phyloP scores from a whole-genome alignment of 1,140 invertebrate genomes.

The Temnothorax curvispinosus region DNA sequence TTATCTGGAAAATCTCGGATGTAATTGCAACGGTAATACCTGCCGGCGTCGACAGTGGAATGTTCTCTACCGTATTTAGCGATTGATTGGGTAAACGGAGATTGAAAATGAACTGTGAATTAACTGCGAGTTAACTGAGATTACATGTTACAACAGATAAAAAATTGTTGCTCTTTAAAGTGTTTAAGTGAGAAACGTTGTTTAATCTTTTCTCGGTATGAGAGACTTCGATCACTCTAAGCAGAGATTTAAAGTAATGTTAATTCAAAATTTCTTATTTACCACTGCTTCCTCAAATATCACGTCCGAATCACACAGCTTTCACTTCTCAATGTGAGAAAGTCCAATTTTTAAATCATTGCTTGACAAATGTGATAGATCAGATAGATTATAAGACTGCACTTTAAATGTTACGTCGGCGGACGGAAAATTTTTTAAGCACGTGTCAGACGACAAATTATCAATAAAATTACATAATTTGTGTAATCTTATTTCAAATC shows the following conservation, averaged over 20 bases:
- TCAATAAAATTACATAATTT: no score
- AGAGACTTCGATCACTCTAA: background rate
- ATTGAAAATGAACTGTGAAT: constrained; percentile 34
- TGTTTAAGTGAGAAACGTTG: background rate
- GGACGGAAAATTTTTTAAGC: background rate
- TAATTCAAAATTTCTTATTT: background rate
- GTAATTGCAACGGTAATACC: constrained; percentile 54
- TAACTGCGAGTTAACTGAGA: constrained; percentile 20
- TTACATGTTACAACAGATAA: constrained; percentile 1
- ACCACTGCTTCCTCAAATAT: background rate
- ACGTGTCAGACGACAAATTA: no score
- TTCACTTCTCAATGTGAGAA: background rate
- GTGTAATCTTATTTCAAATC: no score
- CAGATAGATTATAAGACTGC: no score
- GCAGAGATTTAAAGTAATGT: background rate
- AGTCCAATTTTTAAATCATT: background rate
- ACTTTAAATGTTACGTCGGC: background rate
- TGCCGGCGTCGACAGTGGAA: constrained; percentile 27
- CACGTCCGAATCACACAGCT: background rate
- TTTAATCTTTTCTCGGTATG: background rate
- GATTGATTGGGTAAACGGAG: constrained; percentile 23
- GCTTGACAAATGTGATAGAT: background rate
- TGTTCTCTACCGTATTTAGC: constrained; percentile 31
- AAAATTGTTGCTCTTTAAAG: background rate
- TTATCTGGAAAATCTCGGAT: constrained; percentile 46